Evolutionary conservation across 2,888 invertebrate genomes (phyloP).

Genomic region (Drosophila mercatorum): DNA sequence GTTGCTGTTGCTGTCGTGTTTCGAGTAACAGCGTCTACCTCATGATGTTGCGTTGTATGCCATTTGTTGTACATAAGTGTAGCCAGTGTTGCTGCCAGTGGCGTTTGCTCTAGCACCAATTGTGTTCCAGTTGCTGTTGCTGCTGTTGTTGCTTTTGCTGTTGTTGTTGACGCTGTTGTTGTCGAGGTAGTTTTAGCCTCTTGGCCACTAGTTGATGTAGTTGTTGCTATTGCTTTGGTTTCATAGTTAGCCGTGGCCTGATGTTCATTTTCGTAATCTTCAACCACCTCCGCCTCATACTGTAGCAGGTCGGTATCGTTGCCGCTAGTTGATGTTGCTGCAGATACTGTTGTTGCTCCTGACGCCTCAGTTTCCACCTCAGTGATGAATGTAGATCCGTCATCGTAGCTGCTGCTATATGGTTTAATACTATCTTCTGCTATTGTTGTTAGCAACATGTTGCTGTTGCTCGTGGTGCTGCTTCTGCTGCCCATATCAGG

Average conservation of each 20-base stretch:
- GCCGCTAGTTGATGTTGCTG: constrained; percentile 36
- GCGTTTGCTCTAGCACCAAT: constrained; percentile 61
- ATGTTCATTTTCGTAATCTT: constrained; percentile 51
- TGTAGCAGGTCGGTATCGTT: constrained; percentile 62
- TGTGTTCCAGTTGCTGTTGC: constrained; percentile 41
- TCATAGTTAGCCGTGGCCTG: constrained; percentile 59
- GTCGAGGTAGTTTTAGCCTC: constrained; percentile 39
- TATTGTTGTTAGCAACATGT: constrained; percentile 55
- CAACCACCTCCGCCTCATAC: constrained; percentile 56
- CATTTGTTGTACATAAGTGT: constrained; percentile 61
- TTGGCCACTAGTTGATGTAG: constrained; percentile 15
- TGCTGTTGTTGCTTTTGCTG: constrained; percentile 13
- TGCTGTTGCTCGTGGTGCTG: constrained; percentile 47
- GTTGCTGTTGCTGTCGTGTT: constrained; percentile 51
- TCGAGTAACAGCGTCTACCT: constrained; percentile 7
- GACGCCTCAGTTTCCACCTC: constrained; percentile 63
- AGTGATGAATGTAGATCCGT: constrained; percentile 62
- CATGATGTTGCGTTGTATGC: constrained; percentile 61
- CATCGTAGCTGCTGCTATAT: constrained; percentile 53
- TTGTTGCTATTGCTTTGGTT: constrained; percentile 70
- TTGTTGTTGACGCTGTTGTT: constrained; percentile 18
- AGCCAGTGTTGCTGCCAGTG: constrained; percentile 56
- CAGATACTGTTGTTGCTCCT: constrained; percentile 40
- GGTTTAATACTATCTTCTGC: constrained; percentile 70
- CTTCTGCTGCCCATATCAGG: constrained; percentile 46